A percentile compares a stretch with the other conserved stretches of the same genome.
phyloP scores from a whole-genome alignment of 2,888 invertebrate genomes.

The Monochamus alternatus region DNA sequence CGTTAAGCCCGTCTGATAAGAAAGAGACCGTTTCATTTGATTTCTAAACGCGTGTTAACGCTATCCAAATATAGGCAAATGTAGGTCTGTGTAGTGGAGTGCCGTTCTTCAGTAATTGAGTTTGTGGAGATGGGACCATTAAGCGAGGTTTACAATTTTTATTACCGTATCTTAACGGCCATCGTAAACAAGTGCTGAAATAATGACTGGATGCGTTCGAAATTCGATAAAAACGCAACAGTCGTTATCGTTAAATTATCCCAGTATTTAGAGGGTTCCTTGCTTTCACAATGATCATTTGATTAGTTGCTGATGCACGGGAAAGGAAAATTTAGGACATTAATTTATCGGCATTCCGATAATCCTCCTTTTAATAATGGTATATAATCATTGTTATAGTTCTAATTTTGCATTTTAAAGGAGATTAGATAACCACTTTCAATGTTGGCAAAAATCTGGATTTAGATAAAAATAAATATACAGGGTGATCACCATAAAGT shows the following conservation, averaged over 20 bases:
- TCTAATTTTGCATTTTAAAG: too few relatives aligned
- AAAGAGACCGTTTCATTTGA: conserved; percentile 16
- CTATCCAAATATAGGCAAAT: conserved; percentile 24
- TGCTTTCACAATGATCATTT: too few relatives aligned
- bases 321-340: too few relatives aligned
- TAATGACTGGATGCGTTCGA: not conserved
- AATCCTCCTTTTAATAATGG: too few relatives aligned
- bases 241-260: not conserved
- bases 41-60: conserved; percentile 28
- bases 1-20: conserved; percentile 15
- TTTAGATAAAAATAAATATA: too few relatives aligned
- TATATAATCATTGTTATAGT: too few relatives aligned
- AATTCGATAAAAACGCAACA: not conserved
- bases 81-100: not conserved
- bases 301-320: too few relatives aligned
- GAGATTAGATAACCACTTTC: too few relatives aligned
- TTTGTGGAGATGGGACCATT: conserved; percentile 2
- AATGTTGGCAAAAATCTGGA: too few relatives aligned
- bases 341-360: too few relatives aligned
- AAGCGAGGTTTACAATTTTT: not conserved
- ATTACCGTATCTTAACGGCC: not conserved
- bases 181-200: not conserved
- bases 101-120: conserved; percentile 1
- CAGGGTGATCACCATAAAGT: too few relatives aligned
- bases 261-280: not conserved